phyloP scores from a whole-genome alignment of 2,113 vertebrate species.

The Semicossyphus pulcher region DNA sequence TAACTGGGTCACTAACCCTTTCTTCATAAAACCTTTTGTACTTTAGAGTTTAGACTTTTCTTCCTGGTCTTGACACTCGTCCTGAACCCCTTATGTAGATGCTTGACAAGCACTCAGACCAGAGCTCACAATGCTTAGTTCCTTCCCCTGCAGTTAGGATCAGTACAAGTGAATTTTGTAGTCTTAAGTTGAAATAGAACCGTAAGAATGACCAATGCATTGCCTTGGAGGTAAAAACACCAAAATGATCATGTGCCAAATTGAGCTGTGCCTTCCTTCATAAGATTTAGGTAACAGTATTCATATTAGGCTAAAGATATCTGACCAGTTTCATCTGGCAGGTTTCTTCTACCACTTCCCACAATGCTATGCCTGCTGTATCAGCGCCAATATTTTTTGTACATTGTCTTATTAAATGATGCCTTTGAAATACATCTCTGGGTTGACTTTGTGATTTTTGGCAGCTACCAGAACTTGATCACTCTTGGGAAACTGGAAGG shows the following conservation, averaged over 20 bases:
- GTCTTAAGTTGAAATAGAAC: slow-evolving; percentile 19
- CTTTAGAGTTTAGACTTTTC: slow-evolving; percentile 24
- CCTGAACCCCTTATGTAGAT: slow-evolving; percentile 1
- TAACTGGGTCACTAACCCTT: not conserved
- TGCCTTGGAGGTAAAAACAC: slow-evolving; percentile 12
- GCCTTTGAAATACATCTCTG: slow-evolving; percentile 70
- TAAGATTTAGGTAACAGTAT: not conserved
- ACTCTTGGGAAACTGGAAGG: not conserved
- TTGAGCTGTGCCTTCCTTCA: not conserved
- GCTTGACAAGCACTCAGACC: slow-evolving; percentile 23
- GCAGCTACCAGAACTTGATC: no score
- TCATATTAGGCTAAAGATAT: not conserved
- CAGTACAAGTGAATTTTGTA: slow-evolving; percentile 30
- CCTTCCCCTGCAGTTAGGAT: slow-evolving; percentile 5
- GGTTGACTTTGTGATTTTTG: slow-evolving; percentile 31
- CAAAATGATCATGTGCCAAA: not conserved
- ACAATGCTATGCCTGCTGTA: slow-evolving; percentile 58
- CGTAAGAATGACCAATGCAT: slow-evolving; percentile 11
- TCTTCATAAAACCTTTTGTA: slow-evolving; percentile 1
- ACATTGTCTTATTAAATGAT: slow-evolving; percentile 83
- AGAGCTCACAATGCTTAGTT: slow-evolving; percentile 48
- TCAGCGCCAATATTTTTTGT: slow-evolving; percentile 80
- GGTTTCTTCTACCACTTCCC: slow-evolving; percentile 5
- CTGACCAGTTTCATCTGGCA: not conserved
- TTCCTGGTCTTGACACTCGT: not conserved